A percentile compares a stretch with the other conserved stretches of the same genome.
Conservation (phyloP, 2,797 vertebrate species). For the Hypotaenidia okinawae region DNA sequence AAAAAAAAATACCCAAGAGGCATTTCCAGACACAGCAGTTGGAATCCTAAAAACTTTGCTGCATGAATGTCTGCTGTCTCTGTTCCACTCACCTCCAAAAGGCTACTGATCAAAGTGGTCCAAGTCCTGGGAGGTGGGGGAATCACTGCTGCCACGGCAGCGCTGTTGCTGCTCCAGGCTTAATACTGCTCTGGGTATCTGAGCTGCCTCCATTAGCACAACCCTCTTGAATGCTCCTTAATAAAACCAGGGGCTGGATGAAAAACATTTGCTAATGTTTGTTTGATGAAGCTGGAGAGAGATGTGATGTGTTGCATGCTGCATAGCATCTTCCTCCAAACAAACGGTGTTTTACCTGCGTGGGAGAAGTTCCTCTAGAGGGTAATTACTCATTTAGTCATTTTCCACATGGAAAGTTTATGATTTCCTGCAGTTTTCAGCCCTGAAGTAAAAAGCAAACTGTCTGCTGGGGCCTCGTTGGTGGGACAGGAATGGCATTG, state of each 20-base stretch:
- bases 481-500: neutral
- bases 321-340: neutral
- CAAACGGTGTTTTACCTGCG: neutral
- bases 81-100: neutral
- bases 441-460: neutral
- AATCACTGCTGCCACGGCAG: neutral
- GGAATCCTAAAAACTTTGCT: neutral
- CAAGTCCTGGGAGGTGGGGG: neutral
- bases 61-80: neutral
- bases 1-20: neutral
- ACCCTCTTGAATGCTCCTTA: neutral
- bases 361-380: neutral
- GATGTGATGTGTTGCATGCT: neutral
- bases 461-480: neutral
- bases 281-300: neutral
- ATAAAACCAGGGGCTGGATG: neutral
- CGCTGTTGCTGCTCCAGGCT: neutral
- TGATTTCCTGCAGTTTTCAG: neutral
- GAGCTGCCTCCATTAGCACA: neutral
- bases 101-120: neutral
- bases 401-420: neutral
- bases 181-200: neutral
- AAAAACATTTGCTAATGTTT: neutral
- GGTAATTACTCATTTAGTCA: neutral
- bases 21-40: neutral